Conservation (phyloP, 2,888 invertebrate genomes). For the Meiosimyza decipiens region DNA sequence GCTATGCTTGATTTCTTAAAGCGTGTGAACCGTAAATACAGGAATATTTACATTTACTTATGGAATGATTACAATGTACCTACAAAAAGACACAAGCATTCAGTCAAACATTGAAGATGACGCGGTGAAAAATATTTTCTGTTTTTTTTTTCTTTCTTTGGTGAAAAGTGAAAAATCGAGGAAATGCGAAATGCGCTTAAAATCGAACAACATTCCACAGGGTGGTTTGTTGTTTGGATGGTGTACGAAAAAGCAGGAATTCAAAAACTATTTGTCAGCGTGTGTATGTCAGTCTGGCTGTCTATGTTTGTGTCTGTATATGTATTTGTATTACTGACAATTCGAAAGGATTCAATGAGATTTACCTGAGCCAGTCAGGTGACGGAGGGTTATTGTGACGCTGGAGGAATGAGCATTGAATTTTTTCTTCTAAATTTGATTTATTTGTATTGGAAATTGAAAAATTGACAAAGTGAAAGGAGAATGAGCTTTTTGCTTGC, state of each 20-base stretch:
- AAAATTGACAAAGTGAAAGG: background rate
- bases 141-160: too few species aligned
- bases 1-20: too few species aligned
- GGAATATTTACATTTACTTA: too few species aligned
- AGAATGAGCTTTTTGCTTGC: too few species aligned
- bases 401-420: background rate
- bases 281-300: background rate
- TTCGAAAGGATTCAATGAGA: conserved; percentile 17
- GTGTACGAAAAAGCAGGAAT: background rate
- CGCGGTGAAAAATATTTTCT: too few species aligned
- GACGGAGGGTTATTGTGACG: background rate
- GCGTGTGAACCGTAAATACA: too few species aligned
- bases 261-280: conserved; percentile 7
- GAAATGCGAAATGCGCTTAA: conserved; percentile 11
- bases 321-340: conserved; percentile 19
- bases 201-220: conserved; percentile 3
- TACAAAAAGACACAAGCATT: background rate
- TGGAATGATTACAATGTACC: background rate
- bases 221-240: background rate
- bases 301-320: background rate
- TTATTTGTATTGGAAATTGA: conserved; percentile 14
- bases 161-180: conserved; percentile 4
- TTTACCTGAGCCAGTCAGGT: conserved; percentile 8
- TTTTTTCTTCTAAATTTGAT: conserved; percentile 5
- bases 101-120: too few species aligned